Percentiles rank a stretch among this genome's conserved stretches.
phyloP scores from a whole-genome alignment of 1,140 invertebrate species.

The Argopecten irradians region DNA sequence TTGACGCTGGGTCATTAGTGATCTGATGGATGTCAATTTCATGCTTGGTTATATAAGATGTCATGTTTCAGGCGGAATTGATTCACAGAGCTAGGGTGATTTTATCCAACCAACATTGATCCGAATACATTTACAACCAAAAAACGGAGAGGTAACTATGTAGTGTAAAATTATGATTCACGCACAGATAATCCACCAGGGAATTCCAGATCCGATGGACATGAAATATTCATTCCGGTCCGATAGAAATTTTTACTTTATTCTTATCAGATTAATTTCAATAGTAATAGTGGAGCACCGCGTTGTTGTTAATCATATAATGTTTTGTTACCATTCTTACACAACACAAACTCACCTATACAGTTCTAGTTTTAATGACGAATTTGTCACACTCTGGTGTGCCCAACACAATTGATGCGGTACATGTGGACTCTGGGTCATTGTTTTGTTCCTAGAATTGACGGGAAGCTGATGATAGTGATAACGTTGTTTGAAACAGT shows the following conservation, averaged over 20 bases:
- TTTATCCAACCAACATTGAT: too few relatives aligned
- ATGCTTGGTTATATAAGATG: too few relatives aligned
- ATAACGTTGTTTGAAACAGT: background rate
- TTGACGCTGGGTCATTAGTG: too few relatives aligned
- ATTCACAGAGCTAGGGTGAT: too few relatives aligned
- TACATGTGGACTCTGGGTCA: background rate
- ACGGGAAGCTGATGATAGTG: background rate
- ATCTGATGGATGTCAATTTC: too few relatives aligned
- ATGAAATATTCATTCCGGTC: slow-evolving; percentile 6
- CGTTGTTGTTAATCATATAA: background rate
- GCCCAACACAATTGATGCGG: background rate
- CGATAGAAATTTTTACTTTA: background rate
- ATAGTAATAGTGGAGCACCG: background rate
- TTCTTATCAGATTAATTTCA: background rate
- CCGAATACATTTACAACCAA: too few relatives aligned
- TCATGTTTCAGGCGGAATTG: too few relatives aligned
- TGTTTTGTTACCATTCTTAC: background rate
- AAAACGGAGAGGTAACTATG: background rate
- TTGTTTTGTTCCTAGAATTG: background rate
- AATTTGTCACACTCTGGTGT: background rate
- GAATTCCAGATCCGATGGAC: background rate
- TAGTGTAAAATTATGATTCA: background rate
- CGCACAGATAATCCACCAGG: background rate
- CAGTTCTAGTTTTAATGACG: background rate
- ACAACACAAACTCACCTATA: background rate